Evolutionary conservation across 2,888 invertebrate species (phyloP).

Genomic region (Polia nebulosa): DNA sequence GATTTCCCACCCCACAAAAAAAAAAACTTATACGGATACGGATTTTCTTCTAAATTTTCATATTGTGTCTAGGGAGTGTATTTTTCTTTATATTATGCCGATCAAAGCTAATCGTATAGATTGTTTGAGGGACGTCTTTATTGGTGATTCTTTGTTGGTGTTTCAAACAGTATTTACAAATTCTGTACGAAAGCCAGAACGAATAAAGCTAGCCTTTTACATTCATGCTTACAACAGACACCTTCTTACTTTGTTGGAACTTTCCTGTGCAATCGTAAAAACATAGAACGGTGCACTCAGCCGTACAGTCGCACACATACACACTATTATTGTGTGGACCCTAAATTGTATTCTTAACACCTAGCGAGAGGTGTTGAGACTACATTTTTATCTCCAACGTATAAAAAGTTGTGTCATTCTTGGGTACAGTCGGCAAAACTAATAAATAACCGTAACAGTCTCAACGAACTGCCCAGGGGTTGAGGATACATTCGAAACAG

Average conservation of each 20-base stretch:
- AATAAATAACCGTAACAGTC: too few species aligned
- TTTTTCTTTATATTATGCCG: too few species aligned
- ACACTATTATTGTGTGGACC: constrained; percentile 35
- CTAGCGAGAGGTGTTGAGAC: constrained; percentile 38
- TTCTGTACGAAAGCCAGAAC: background rate
- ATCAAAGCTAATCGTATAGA: too few species aligned
- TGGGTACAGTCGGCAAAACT: constrained; percentile 21
- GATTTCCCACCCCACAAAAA: too few species aligned
- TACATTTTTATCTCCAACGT: constrained; percentile 56
- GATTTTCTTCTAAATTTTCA: too few species aligned
- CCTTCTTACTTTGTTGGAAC: constrained; percentile 23
- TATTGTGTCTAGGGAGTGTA: too few species aligned
- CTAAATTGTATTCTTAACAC: constrained; percentile 53
- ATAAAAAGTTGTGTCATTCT: constrained; percentile 56
- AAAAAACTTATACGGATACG: too few species aligned
- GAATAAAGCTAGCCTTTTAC: background rate
- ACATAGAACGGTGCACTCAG: constrained; percentile 45
- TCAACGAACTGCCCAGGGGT: too few species aligned
- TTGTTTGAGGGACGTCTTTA: background rate
- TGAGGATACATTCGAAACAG: too few species aligned
- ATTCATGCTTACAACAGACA: background rate
- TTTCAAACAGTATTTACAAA: background rate
- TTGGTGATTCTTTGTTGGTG: background rate
- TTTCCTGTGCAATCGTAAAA: constrained; percentile 42
- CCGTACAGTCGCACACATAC: constrained; percentile 13